A percentile compares a stretch with the other conserved stretches of the same genome.
Evolutionary conservation across 2,888 invertebrate species (phyloP).

Genomic region (Coleophora flavipennella): DNA sequence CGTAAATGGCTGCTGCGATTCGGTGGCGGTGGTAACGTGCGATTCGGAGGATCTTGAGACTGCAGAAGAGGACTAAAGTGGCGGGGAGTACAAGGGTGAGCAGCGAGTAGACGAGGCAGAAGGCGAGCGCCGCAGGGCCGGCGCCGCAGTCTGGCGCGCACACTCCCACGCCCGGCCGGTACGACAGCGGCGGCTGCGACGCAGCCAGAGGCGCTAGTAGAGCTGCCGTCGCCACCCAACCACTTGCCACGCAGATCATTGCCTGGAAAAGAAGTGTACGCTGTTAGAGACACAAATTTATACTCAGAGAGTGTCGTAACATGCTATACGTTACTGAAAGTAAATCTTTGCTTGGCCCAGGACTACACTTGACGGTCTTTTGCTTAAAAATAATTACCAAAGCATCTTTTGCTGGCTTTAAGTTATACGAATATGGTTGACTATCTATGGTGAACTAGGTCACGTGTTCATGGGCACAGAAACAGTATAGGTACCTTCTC

Average conservation of each 20-base stretch:
- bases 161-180: conserved; percentile 67
- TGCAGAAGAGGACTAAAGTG: conserved; percentile 79
- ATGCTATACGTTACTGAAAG: too few species aligned
- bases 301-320: too few species aligned
- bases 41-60: conserved; percentile 78
- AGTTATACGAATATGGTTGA: too few species aligned
- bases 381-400: too few species aligned
- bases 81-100: conserved; percentile 79
- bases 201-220: conserved; percentile 77
- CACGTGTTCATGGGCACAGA: too few species aligned
- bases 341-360: too few species aligned
- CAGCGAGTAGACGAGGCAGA: conserved; percentile 76
- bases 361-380: too few species aligned
- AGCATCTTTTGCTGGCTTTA: too few species aligned
- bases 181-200: conserved; percentile 61
- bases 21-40: conserved; percentile 84
- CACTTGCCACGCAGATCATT: conserved; percentile 75
- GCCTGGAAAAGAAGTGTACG: conserved; percentile 50
- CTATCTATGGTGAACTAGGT: too few species aligned
- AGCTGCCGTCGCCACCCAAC: conserved; percentile 77
- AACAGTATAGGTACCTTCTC: too few species aligned
- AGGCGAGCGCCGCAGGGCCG: conserved; percentile 73
- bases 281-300: too few species aligned
- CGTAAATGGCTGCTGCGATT: conserved; percentile 88
- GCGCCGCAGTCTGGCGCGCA: conserved; percentile 80